Evolutionary conservation across 35 echinoderm and acorn worm genomes (phyloP).

Genomic region (Apostichopus parvimensis): DNA sequence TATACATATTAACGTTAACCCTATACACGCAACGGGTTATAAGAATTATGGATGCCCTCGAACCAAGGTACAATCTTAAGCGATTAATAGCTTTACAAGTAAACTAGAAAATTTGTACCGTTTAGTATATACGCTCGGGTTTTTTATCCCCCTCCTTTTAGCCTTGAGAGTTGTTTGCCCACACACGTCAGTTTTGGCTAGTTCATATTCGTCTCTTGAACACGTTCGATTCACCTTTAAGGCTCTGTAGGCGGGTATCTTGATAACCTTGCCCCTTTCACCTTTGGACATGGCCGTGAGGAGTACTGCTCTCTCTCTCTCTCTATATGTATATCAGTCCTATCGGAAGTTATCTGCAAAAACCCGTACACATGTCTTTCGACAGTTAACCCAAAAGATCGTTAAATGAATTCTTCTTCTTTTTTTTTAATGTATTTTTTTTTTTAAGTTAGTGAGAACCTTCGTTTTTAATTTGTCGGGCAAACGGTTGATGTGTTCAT

Average conservation of each 20-base stretch:
- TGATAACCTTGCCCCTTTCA: background rate
- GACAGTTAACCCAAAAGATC: no score
- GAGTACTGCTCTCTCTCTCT: no score
- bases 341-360: no score
- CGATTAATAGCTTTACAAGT: constrained; percentile 14
- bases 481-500: background rate
- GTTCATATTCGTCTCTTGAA: background rate
- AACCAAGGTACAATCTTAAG: constrained; percentile 4
- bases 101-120: constrained; percentile 14
- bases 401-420: no score
- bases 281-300: background rate
- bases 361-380: no score
- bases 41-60: background rate
- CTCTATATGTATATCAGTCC: no score
- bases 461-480: no score
- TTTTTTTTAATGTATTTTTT: no score
- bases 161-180: constrained; percentile 29
- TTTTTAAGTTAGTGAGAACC: no score
- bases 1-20: no score
- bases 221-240: background rate
- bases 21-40: no score
- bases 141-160: background rate
- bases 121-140: background rate
- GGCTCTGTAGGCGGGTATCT: background rate
- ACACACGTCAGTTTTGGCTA: constrained; percentile 9